These are phyloP conservation scores for Phaenicophaeus curvirostris DNA, from an alignment of 2,797 vertebrate genomes.

Conservation along the genomic window DNA sequence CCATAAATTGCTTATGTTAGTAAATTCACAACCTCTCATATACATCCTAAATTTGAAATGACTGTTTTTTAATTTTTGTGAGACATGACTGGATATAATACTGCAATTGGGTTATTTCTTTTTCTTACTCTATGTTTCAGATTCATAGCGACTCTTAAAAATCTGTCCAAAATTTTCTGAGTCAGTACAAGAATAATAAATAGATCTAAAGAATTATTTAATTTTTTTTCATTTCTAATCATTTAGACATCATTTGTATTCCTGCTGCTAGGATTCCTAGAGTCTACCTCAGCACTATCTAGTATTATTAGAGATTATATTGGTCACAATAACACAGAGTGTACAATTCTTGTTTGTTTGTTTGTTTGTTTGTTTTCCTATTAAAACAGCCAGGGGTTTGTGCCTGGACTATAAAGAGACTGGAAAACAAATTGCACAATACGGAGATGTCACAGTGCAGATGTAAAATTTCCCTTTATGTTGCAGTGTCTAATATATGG, in stretches of 20 bases:
- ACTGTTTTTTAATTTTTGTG: rapidly evolving
- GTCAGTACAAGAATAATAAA: not conserved
- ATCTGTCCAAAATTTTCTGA: not conserved
- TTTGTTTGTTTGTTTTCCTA: not conserved
- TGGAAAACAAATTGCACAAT: not conserved
- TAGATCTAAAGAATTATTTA: not conserved
- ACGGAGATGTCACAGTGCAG: not conserved
- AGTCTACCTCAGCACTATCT: not conserved
- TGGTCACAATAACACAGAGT: not conserved
- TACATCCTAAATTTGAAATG: not conserved
- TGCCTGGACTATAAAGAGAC: not conserved
- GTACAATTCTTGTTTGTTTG: not conserved
- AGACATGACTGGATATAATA: not conserved
- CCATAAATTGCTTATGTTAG: rapidly evolving
- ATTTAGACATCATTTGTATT: not conserved
- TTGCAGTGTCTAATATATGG: not conserved
- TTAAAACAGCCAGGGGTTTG: not conserved
- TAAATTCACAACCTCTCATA: not conserved
- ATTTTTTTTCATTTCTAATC: not conserved
- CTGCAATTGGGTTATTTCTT: not conserved
- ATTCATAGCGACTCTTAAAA: not conserved
- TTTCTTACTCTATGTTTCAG: not conserved
- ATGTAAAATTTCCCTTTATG: not conserved
- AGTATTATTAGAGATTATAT: not conserved
- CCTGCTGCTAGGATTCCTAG: not conserved